Evolutionary conservation across 1,140 invertebrate genomes (phyloP).

Genomic region (Drosophila lowei): DNA sequence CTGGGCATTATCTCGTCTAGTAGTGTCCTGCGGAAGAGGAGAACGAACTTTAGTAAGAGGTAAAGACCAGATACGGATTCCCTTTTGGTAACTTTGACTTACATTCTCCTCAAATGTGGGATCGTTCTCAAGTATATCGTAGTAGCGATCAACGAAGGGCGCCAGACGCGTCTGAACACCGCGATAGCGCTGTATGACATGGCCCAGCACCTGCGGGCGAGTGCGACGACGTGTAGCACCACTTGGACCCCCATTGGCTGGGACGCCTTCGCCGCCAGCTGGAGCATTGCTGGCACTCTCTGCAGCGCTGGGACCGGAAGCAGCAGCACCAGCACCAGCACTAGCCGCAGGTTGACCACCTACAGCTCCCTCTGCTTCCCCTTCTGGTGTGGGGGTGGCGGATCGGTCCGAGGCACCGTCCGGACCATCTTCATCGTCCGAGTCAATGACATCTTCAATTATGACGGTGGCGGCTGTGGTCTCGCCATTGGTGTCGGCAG

Average conservation of each 20-base stretch:
- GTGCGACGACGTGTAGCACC: slow-evolving; percentile 78
- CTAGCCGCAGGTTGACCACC: slow-evolving; percentile 13
- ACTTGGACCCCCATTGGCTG: slow-evolving; percentile 18
- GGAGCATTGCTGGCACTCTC: slow-evolving; percentile 1
- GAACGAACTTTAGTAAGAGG: not conserved
- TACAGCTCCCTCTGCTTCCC: slow-evolving; percentile 27
- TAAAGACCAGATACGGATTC: not conserved
- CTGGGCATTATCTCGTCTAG: slow-evolving; percentile 85
- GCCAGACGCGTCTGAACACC: slow-evolving; percentile 86
- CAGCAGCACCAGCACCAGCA: slow-evolving; percentile 4
- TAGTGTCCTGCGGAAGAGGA: slow-evolving; percentile 77
- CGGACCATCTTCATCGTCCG: slow-evolving; percentile 53
- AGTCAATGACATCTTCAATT: slow-evolving; percentile 68
- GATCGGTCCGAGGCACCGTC: slow-evolving; percentile 44
- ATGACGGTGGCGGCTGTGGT: slow-evolving; percentile 65
- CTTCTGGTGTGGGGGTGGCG: slow-evolving; percentile 29
- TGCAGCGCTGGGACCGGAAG: not conserved
- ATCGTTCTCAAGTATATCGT: slow-evolving; percentile 85
- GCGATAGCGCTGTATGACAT: slow-evolving; percentile 85
- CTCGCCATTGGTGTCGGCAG: slow-evolving; percentile 48
- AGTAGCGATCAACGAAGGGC: slow-evolving; percentile 87
- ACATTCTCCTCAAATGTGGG: slow-evolving; percentile 85
- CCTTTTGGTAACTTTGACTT: slow-evolving; percentile 41
- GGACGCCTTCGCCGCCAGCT: slow-evolving; percentile 13
- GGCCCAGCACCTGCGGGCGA: slow-evolving; percentile 85